These are phyloP conservation scores for Girardia tigrina DNA, from an alignment of 2,888 invertebrate species.

Conservation along the genomic window DNA sequence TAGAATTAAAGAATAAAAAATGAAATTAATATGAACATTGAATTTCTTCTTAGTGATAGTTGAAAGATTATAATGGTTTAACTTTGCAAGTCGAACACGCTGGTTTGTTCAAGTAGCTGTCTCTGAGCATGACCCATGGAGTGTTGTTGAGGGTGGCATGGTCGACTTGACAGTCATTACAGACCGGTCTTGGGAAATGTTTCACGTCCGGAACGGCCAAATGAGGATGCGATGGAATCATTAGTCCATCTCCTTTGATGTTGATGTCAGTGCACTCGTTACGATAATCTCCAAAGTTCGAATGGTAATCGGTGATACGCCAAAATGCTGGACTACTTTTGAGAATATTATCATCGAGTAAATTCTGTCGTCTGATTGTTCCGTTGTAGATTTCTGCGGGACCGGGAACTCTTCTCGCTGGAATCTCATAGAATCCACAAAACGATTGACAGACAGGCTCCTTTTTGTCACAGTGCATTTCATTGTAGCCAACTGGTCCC, in stretches of 20 bases:
- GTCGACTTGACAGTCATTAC: not conserved
- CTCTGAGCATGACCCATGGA: not conserved
- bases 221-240: not conserved
- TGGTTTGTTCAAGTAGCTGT: not conserved
- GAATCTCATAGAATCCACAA: not conserved
- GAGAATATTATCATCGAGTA: not conserved
- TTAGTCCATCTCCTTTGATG: not conserved
- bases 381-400: not conserved
- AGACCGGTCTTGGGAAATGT: not conserved
- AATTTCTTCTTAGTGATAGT: too few species aligned
- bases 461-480: not conserved
- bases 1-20: too few species aligned
- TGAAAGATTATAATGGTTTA: not conserved
- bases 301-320: not conserved
- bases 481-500: not conserved
- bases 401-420: not conserved
- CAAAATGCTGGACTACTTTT: not conserved
- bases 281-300: not conserved
- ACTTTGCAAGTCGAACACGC: not conserved
- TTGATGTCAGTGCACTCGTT: not conserved
- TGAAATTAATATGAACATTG: too few species aligned
- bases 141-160: not conserved
- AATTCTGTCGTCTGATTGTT: not conserved
- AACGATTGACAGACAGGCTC: not conserved
- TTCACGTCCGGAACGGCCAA: not conserved